Percentiles rank a stretch among this genome's conserved stretches.
These are phyloP conservation scores for Haplochromis vanheusdeni DNA, from an alignment of 2,113 vertebrate species.

Conservation along the genomic window DNA sequence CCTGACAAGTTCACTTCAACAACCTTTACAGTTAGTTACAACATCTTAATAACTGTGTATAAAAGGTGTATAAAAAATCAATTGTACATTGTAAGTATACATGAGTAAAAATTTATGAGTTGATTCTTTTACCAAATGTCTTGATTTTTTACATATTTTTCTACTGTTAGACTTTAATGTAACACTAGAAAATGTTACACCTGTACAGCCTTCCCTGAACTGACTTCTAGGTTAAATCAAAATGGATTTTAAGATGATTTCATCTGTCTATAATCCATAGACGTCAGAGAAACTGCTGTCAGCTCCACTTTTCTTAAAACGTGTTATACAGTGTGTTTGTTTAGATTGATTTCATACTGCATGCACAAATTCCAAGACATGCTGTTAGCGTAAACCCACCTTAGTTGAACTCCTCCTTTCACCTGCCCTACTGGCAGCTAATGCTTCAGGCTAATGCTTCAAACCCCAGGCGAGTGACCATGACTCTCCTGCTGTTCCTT, in stretches of 20 bases:
- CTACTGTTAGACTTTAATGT: background rate
- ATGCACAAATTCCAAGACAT: background rate
- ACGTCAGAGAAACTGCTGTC: background rate
- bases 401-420: background rate
- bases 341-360: background rate
- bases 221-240: background rate
- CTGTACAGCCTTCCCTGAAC: background rate
- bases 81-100: background rate
- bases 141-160: background rate
- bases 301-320: background rate
- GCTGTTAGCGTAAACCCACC: background rate
- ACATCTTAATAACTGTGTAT: background rate
- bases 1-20: background rate
- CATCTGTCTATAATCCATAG: background rate
- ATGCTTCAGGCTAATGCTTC: background rate
- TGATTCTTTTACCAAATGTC: background rate
- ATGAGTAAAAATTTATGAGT: background rate
- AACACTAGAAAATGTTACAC: background rate
- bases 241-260: background rate
- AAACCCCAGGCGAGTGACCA: background rate
- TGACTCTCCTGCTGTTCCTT: slow-evolving; percentile 13
- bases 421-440: background rate
- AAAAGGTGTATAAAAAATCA: background rate
- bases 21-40: background rate
- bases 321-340: background rate